Evolutionary conservation across 2,888 invertebrate species (phyloP).

Genomic region (Caprella mutica): DNA sequence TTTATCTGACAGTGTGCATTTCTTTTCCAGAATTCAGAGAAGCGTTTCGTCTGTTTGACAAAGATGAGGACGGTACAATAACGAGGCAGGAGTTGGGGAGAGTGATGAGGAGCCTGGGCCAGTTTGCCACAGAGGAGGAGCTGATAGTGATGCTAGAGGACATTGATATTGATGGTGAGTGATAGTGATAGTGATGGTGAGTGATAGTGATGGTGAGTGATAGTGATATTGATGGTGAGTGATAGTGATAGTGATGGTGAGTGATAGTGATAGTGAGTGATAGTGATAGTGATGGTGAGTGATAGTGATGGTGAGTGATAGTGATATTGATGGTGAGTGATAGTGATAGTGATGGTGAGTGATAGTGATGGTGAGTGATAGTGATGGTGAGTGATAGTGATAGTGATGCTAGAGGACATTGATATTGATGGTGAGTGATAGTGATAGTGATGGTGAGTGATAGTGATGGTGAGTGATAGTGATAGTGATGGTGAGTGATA

Average conservation of each 20-base stretch:
- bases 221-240: not conserved
- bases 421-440: slow-evolving; percentile 25
- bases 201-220: not conserved
- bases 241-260: not conserved
- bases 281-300: too few relatives aligned
- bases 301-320: too few relatives aligned
- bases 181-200: not conserved
- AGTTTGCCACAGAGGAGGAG: slow-evolving; percentile 76
- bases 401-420: slow-evolving; percentile 55
- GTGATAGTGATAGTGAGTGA: not conserved
- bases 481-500: not conserved
- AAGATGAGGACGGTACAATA: slow-evolving; percentile 76
- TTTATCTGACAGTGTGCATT: too few relatives aligned
- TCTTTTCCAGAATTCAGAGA: slow-evolving; percentile 42
- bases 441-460: not conserved
- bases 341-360: not conserved
- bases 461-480: not conserved
- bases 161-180: slow-evolving; percentile 28
- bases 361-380: not conserved
- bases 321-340: not conserved
- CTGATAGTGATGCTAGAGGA: slow-evolving; percentile 61
- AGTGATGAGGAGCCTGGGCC: slow-evolving; percentile 73
- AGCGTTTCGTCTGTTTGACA: slow-evolving; percentile 74
- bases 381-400: slow-evolving; percentile 41
- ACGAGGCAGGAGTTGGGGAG: slow-evolving; percentile 75